These are phyloP conservation scores for Timema cristinae DNA, from an alignment of 2,888 invertebrate species.

Conservation along the genomic window DNA sequence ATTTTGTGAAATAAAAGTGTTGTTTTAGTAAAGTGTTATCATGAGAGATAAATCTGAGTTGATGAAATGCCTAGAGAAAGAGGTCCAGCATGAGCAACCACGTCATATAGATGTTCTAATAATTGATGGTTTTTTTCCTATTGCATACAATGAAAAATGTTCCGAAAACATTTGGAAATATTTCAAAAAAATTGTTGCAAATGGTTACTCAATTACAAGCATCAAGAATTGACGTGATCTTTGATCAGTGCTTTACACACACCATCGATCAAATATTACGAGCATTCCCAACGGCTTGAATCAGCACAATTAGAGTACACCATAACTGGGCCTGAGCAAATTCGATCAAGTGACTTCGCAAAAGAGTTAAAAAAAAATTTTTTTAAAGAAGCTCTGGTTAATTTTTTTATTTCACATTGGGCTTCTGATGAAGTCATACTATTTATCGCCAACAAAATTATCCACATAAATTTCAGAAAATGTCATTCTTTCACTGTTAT, in stretches of 20 bases:
- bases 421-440: not conserved
- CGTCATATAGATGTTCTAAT: constrained; percentile 1
- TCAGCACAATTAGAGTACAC: constrained; percentile 1
- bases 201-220: no score
- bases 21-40: no score
- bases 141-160: constrained; percentile 13
- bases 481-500: constrained; percentile 7
- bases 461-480: constrained; percentile 3
- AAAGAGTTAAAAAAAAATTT: not conserved
- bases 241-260: no score
- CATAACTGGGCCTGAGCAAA: constrained; percentile 4
- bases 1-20: no score
- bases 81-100: no score
- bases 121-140: constrained; percentile 3
- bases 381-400: constrained; percentile 9
- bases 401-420: not conserved
- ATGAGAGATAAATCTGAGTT: no score
- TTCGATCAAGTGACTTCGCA: constrained; percentile 9
- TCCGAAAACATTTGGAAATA: constrained; percentile 2
- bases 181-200: constrained; percentile 9
- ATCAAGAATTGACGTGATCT: no score
- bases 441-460: constrained; percentile 1
- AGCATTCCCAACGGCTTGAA: no score
- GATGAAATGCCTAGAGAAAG: no score
- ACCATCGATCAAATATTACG: no score